These are phyloP conservation scores for Paracentrotus lividus DNA, from an alignment of 53 echinoderm and acorn worm genomes.

Conservation along the genomic window DNA sequence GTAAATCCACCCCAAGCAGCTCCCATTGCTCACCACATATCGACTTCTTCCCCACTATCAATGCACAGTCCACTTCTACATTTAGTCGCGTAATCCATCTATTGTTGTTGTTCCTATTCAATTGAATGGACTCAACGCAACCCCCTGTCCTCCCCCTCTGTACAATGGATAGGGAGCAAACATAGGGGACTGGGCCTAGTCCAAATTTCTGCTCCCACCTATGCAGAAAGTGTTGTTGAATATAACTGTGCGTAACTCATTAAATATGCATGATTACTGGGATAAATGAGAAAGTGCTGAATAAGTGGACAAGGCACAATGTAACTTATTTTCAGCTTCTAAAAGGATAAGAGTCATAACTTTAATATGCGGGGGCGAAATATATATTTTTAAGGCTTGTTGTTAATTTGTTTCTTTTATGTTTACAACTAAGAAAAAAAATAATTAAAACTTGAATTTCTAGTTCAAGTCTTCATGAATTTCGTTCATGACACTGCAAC, in stretches of 20 bases:
- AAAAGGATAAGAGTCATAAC: too few relatives aligned
- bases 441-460: too few relatives aligned
- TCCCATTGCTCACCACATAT: slow-evolving; percentile 14
- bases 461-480: too few relatives aligned
- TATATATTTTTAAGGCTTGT: too few relatives aligned
- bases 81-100: slow-evolving; percentile 32
- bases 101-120: slow-evolving; percentile 4
- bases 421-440: too few relatives aligned
- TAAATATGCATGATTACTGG: slow-evolving; percentile 69
- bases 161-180: not conserved
- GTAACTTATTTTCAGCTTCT: not conserved
- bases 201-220: not conserved
- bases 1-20: slow-evolving; percentile 40
- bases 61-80: slow-evolving; percentile 30
- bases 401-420: too few relatives aligned
- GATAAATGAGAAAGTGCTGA: slow-evolving; percentile 23
- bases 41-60: slow-evolving; percentile 9
- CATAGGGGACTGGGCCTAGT: not conserved
- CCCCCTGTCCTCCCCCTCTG: not conserved
- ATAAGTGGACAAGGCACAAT: not conserved
- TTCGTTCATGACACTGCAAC: too few relatives aligned
- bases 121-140: not conserved
- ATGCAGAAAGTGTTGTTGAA: slow-evolving; percentile 51
- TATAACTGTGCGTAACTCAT: slow-evolving; percentile 75
- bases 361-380: too few relatives aligned